phyloP scores from a whole-genome alignment of 2,797 vertebrate species.

The Euthynnus affinis region DNA sequence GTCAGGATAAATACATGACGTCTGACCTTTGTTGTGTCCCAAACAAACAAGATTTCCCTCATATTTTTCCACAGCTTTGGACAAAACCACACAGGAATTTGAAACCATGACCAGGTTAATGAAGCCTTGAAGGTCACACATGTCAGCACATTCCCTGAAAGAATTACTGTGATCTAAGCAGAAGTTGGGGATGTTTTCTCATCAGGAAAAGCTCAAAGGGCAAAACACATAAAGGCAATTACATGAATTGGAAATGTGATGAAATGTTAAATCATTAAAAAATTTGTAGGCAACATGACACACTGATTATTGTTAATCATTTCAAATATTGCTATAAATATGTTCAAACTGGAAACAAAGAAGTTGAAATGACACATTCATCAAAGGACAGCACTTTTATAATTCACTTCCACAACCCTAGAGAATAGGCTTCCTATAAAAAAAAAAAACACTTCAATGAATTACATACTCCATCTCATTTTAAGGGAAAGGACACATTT shows the following conservation, averaged over 20 bases:
- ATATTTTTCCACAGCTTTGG: constrained; percentile 50
- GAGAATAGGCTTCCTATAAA: constrained; percentile 44
- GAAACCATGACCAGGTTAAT: constrained; percentile 34
- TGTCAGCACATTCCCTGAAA: constrained; percentile 17
- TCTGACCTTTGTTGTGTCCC: constrained; percentile 72
- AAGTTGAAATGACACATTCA: constrained; percentile 32
- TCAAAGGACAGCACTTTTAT: constrained; percentile 42
- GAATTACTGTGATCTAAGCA: neutral
- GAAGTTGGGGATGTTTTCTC: neutral
- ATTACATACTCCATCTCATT: constrained; percentile 38
- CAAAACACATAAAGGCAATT: constrained; percentile 3
- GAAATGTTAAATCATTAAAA: neutral
- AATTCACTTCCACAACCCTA: constrained; percentile 25
- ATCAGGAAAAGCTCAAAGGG: constrained; percentile 12
- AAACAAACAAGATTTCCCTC: constrained; percentile 59
- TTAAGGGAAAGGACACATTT: constrained; percentile 23
- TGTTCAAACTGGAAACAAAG: constrained; percentile 21
- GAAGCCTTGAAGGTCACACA: constrained; percentile 55
- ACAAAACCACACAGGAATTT: constrained; percentile 37
- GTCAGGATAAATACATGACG: constrained; percentile 57
- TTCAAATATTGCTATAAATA: constrained; percentile 17
- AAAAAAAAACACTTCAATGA: constrained; percentile 38
- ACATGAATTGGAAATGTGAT: neutral
- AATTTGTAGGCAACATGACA: neutral
- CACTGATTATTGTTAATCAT: constrained; percentile 9